A percentile compares a stretch with the other conserved stretches of the same genome.
Conservation (phyloP, 2,797 vertebrate species). For the Acropternis orthonyx region DNA sequence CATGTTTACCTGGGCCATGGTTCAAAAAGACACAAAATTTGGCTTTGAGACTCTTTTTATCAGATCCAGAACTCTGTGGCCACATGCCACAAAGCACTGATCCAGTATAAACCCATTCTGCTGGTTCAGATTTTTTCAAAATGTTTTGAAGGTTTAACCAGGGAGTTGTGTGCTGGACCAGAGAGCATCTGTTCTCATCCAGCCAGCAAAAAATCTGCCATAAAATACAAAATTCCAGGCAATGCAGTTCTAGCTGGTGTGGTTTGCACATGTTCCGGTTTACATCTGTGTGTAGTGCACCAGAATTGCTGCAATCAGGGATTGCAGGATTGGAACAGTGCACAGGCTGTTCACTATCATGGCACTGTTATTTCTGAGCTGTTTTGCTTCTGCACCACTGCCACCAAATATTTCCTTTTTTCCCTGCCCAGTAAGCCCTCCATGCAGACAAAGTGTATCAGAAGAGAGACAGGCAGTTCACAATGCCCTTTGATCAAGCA, state of each 20-base stretch:
- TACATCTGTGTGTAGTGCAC: background rate
- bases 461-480: background rate
- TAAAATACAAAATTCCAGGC: background rate
- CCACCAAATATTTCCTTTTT: background rate
- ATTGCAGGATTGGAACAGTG: rapidly evolving
- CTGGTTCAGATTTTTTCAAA: constrained; percentile 16
- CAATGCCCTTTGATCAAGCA: background rate
- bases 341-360: background rate
- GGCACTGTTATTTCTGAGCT: background rate
- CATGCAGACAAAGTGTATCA: background rate
- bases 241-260: background rate
- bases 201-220: background rate
- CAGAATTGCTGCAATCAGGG: background rate
- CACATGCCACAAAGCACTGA: background rate
- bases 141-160: background rate
- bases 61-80: background rate
- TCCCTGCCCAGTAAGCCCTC: background rate
- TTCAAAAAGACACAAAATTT: background rate
- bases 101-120: background rate
- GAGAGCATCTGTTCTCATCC: background rate
- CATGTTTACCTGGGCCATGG: background rate
- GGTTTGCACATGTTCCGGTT: background rate
- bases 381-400: background rate
- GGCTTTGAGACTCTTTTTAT: background rate
- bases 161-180: background rate